phyloP scores from a whole-genome alignment of 2,797 vertebrate species.

The Acomys russatus region DNA sequence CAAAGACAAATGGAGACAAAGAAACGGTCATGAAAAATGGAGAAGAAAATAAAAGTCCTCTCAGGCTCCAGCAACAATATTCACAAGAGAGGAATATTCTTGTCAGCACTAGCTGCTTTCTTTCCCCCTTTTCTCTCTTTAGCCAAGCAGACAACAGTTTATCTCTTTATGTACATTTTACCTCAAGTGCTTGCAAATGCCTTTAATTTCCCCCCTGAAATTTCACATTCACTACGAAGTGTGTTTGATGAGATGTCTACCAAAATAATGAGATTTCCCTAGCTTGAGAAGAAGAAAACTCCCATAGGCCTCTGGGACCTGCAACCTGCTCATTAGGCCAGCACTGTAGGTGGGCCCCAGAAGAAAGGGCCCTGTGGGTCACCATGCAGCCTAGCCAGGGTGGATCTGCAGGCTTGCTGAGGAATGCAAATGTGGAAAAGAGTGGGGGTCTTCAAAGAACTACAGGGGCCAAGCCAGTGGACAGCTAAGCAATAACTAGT shows the following conservation, averaged over 20 bases:
- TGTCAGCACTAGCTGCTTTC: neutral
- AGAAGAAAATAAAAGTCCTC: neutral
- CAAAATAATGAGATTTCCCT: neutral
- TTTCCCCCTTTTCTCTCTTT: neutral
- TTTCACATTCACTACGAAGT: constrained; percentile 17
- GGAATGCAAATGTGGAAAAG: neutral
- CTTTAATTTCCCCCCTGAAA: neutral
- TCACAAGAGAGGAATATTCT: constrained; percentile 5
- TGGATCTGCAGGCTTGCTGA: neutral
- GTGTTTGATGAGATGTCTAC: neutral
- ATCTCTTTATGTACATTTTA: neutral
- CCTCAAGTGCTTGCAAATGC: neutral
- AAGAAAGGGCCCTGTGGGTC: neutral
- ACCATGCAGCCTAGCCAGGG: neutral
- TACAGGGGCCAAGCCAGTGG: neutral
- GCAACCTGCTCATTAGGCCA: neutral
- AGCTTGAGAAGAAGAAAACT: neutral
- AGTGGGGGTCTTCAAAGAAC: neutral
- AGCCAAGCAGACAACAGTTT: neutral
- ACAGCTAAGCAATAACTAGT: neutral
- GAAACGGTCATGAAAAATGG: neutral
- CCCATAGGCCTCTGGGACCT: neutral
- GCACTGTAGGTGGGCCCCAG: neutral
- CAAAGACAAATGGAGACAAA: constrained; percentile 18
- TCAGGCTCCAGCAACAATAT: neutral